A percentile compares a stretch with the other conserved stretches of the same genome.
Evolutionary conservation across 2,888 invertebrate species (phyloP).

Genomic region (Saturnia pavonia): DNA sequence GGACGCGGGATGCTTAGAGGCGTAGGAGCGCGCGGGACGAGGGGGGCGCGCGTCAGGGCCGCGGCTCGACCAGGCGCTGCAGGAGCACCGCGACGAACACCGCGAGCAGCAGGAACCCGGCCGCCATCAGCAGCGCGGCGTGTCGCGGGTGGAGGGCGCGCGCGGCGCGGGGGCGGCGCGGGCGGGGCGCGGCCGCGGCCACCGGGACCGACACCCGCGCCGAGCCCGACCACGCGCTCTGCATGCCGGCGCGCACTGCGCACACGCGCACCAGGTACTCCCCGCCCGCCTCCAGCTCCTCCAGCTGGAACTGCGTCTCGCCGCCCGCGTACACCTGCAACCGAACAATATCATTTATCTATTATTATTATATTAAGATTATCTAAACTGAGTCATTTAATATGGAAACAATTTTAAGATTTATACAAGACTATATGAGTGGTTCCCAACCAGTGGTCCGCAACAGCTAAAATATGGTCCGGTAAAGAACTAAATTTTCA

Average conservation of each 20-base stretch:
- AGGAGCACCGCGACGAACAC: conserved; percentile 83
- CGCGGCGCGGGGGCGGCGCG: conserved; percentile 83
- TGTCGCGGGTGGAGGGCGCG: conserved; percentile 64
- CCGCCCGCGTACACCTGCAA: conserved; percentile 85
- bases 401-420: no score
- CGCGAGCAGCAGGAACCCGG: conserved; percentile 83
- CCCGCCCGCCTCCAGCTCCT: conserved; percentile 87
- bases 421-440: no score
- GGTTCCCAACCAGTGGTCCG: no score
- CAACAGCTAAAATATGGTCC: no score
- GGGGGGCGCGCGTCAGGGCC: conserved; percentile 63
- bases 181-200: conserved; percentile 77
- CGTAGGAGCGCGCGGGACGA: not conserved
- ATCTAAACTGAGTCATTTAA: no score
- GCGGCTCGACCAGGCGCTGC: conserved; percentile 78
- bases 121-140: conserved; percentile 83
- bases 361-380: no score
- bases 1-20: not conserved
- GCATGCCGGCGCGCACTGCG: conserved; percentile 86
- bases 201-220: conserved; percentile 77
- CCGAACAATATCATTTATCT: not conserved
- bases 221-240: conserved; percentile 87
- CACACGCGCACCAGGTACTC: conserved; percentile 91
- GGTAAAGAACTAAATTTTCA: no score
- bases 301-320: conserved; percentile 83